Evolutionary conservation across 2,888 invertebrate species (phyloP).

Genomic region (Eulithis prunata): DNA sequence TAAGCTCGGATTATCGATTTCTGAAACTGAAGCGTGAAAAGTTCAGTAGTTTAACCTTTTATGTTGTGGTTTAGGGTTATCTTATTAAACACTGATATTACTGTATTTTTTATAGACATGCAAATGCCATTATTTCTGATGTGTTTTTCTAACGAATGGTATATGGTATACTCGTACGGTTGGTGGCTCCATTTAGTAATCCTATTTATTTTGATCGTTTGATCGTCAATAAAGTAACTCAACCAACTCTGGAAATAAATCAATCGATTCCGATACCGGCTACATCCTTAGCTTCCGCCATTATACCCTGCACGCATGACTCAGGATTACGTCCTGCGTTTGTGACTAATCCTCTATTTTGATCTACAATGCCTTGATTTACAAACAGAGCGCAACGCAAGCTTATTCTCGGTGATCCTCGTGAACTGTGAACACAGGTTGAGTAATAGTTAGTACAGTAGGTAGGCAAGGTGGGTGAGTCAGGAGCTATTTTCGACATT

Average conservation of each 20-base stretch:
- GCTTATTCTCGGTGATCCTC: slow-evolving; percentile 62
- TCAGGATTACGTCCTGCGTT: slow-evolving; percentile 44
- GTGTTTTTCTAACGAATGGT: not conserved
- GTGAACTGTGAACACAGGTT: slow-evolving; percentile 43
- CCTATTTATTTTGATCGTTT: not conserved
- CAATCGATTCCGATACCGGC: not conserved
- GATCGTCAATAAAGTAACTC: not conserved
- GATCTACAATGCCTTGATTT: slow-evolving; percentile 56
- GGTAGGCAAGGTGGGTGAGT: slow-evolving; percentile 52
- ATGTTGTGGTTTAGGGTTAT: not conserved
- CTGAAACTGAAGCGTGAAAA: slow-evolving; percentile 10
- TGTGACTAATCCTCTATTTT: slow-evolving; percentile 58
- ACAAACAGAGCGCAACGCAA: slow-evolving; percentile 56
- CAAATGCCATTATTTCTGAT: not conserved
- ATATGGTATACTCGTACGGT: no score
- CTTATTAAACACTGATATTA: not conserved
- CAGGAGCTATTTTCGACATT: slow-evolving; percentile 69
- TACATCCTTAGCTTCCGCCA: slow-evolving; percentile 26
- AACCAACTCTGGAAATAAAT: slow-evolving; percentile 1
- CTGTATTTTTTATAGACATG: not conserved
- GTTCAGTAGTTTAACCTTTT: slow-evolving; percentile 7
- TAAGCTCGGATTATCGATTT: not conserved
- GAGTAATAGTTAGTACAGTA: slow-evolving; percentile 2
- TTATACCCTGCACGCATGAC: slow-evolving; percentile 33
- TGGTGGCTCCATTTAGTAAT: not conserved